Percentiles rank a stretch among this genome's conserved stretches.
Evolutionary conservation across 1,140 invertebrate species (phyloP).

Genomic region (Drosophila kurseongensis): DNA sequence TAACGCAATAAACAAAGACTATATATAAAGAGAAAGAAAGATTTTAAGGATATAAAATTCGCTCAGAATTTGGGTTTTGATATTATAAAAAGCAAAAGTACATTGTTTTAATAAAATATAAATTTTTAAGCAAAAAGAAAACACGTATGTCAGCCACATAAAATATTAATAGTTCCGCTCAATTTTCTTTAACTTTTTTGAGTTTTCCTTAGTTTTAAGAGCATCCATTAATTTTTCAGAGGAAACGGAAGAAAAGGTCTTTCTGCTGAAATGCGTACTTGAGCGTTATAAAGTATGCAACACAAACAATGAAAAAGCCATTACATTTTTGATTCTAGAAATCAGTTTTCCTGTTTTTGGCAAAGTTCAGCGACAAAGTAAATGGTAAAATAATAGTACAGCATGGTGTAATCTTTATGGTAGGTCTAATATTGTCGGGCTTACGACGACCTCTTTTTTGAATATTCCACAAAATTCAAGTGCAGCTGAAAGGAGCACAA

Average conservation of each 20-base stretch:
- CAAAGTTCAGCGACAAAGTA: constrained; percentile 10
- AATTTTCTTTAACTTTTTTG: neutral
- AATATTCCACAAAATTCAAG: constrained; percentile 21
- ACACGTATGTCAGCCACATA: neutral
- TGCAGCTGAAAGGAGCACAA: constrained; percentile 8
- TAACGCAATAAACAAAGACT: too few relatives aligned
- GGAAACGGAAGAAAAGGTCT: constrained; percentile 15
- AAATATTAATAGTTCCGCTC: constrained; percentile 1
- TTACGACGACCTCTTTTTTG: constrained; percentile 2
- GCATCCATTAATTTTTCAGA: constrained; percentile 10
- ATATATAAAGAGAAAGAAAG: too few relatives aligned
- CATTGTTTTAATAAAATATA: too few relatives aligned
- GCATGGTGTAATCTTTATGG: neutral
- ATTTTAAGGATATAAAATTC: too few relatives aligned
- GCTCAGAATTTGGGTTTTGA: too few relatives aligned
- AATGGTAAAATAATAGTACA: constrained; percentile 12
- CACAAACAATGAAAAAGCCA: constrained; percentile 28
- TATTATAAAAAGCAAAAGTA: too few relatives aligned
- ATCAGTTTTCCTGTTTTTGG: neutral
- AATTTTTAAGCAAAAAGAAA: too few relatives aligned
- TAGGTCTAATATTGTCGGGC: neutral
- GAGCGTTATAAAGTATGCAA: constrained; percentile 9
- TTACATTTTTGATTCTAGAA: constrained; percentile 24
- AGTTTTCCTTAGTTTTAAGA: neutral
- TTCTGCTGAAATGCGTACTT: constrained; percentile 15